Percentiles rank a stretch among this genome's conserved stretches.
Conservation (phyloP, 2,888 invertebrate genomes). For the Sarcophaga carnaria region DNA sequence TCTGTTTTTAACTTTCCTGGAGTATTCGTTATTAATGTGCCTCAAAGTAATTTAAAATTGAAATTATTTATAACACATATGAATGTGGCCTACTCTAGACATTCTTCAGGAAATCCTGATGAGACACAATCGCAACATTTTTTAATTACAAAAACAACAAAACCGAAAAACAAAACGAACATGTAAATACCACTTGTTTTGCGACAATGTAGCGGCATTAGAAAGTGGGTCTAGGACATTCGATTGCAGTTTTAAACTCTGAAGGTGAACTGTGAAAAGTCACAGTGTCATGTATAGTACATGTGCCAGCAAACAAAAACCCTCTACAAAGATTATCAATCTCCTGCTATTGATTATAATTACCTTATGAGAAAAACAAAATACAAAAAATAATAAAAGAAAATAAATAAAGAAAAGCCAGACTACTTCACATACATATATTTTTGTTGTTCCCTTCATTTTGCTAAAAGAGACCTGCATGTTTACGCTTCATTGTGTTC, state of each 20-base stretch:
- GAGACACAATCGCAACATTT: not conserved
- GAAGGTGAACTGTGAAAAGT: not conserved
- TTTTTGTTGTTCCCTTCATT: not conserved
- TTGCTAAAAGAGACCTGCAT: not conserved
- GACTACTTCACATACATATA: no score
- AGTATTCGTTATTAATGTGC: no score
- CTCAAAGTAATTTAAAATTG: no score
- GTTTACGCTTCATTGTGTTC: not conserved
- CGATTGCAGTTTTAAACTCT: not conserved
- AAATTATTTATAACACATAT: no score
- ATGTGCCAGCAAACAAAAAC: not conserved
- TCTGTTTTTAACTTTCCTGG: no score
- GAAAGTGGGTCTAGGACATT: constrained; percentile 53
- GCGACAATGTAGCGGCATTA: not conserved
- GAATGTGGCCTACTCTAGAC: no score
- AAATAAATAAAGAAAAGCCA: no score
- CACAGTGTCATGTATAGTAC: constrained; percentile 9
- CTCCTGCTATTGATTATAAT: constrained; percentile 17
- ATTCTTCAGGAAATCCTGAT: not conserved
- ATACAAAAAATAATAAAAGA: not conserved
- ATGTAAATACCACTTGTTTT: not conserved
- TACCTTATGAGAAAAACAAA: not conserved
- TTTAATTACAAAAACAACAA: not conserved
- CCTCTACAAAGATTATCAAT: constrained; percentile 21
- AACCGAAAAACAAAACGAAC: not conserved